A percentile compares a stretch with the other conserved stretches of the same genome.
phyloP scores from a whole-genome alignment of 2,113 vertebrate species.

The Otolemur garnettii region DNA sequence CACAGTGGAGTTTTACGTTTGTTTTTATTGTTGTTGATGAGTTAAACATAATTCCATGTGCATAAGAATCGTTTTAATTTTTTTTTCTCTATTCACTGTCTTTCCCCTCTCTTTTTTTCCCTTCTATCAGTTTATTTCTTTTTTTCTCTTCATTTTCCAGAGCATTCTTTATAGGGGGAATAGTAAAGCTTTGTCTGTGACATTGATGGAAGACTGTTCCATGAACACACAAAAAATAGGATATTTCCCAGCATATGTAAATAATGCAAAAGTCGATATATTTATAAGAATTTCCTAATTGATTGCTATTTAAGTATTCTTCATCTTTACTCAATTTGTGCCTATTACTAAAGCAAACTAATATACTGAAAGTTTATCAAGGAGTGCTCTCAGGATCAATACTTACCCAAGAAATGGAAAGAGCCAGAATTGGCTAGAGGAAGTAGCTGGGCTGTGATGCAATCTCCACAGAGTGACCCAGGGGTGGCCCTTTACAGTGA shows the following conservation, averaged over 20 bases:
- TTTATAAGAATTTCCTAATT: not conserved
- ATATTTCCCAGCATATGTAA: not conserved
- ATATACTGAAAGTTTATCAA: not conserved
- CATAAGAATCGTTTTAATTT: not conserved
- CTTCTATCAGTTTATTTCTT: not conserved
- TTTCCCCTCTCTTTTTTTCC: not conserved
- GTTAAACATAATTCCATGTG: constrained; percentile 18
- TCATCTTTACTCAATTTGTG: constrained; percentile 32
- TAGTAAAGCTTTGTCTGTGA: not conserved
- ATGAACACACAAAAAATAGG: not conserved
- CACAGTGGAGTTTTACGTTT: not conserved
- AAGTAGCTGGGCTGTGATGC: not conserved
- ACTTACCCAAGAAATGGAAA: not conserved
- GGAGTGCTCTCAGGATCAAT: not conserved
- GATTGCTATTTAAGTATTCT: constrained; percentile 5
- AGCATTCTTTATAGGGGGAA: not conserved
- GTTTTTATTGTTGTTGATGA: not conserved
- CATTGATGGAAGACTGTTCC: not conserved
- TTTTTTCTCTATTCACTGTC: not conserved
- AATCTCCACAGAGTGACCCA: not conserved
- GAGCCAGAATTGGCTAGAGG: not conserved
- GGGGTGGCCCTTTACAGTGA: not conserved
- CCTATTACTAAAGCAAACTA: not conserved
- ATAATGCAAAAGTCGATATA: not conserved
- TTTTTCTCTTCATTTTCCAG: not conserved